Conservation (phyloP, 2,888 invertebrate genomes). For the Agrotis ipsilon region DNA sequence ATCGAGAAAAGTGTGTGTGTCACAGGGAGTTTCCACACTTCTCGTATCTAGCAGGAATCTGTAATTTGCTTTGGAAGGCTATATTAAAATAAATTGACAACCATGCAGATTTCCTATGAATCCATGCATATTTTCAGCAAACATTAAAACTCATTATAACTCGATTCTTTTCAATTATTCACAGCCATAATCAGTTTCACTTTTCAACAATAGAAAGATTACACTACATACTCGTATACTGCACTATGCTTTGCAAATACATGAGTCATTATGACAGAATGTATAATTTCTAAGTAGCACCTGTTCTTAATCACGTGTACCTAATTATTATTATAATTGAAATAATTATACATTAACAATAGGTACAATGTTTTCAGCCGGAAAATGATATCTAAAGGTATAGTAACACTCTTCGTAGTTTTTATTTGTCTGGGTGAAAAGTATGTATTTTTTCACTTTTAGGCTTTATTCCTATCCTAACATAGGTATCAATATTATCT, state of each 20-base stretch:
- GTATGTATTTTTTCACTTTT: no score
- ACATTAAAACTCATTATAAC: not conserved
- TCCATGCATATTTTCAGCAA: not conserved
- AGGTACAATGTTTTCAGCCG: not conserved
- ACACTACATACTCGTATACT: not conserved
- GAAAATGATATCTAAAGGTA: not conserved
- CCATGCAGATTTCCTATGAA: not conserved
- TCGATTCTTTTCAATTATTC: no score
- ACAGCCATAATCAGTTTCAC: not conserved
- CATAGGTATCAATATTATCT: no score
- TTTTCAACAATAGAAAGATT: not conserved
- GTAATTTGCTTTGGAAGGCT: no score
- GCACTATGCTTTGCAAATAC: not conserved
- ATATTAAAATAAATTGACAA: not conserved
- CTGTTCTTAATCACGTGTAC: constrained; percentile 13
- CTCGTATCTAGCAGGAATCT: no score
- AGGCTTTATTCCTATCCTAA: no score
- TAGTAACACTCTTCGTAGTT: not conserved
- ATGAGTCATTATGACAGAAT: not conserved
- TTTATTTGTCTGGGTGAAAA: not conserved
- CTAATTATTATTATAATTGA: not conserved
- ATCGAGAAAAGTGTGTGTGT: no score
- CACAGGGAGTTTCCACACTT: no score
- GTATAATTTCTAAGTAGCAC: not conserved
- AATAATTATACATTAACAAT: not conserved